Conservation (phyloP, 2,113 vertebrate genomes). For the Orcinus orca region DNA sequence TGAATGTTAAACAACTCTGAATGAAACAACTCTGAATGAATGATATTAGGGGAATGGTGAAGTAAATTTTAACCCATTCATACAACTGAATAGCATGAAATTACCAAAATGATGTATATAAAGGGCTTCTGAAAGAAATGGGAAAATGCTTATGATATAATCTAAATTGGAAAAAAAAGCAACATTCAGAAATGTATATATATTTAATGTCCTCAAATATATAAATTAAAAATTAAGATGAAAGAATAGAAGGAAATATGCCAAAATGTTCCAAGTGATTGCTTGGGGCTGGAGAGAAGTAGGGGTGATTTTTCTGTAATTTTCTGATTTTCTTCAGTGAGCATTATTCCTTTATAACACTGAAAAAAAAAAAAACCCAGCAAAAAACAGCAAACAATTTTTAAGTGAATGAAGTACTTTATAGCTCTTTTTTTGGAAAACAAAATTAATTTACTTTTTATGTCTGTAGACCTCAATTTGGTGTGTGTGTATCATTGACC, state of each 20-base stretch:
- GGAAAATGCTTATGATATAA: neutral
- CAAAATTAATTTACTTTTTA: neutral
- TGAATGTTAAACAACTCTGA: neutral
- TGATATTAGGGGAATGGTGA: neutral
- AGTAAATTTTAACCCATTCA: neutral
- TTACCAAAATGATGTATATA: neutral
- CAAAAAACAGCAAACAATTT: neutral
- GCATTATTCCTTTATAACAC: neutral
- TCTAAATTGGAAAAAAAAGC: neutral
- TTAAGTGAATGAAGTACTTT: neutral
- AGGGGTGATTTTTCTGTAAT: neutral
- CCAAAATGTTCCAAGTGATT: neutral
- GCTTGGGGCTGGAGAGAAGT: neutral
- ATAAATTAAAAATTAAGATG: neutral
- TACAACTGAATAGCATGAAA: neutral
- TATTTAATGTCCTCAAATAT: neutral
- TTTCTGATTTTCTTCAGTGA: constrained; percentile 6
- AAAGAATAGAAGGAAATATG: neutral
- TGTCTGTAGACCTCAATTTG: neutral
- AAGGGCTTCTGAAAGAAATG: constrained; percentile 21
- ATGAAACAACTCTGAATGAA: neutral
- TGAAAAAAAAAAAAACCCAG: neutral
- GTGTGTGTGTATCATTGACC: neutral
- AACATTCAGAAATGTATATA: neutral
- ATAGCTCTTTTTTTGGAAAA: neutral